Evolutionary conservation across 2,888 invertebrate genomes (phyloP).

Genomic region (Drosophila vallismaia): DNA sequence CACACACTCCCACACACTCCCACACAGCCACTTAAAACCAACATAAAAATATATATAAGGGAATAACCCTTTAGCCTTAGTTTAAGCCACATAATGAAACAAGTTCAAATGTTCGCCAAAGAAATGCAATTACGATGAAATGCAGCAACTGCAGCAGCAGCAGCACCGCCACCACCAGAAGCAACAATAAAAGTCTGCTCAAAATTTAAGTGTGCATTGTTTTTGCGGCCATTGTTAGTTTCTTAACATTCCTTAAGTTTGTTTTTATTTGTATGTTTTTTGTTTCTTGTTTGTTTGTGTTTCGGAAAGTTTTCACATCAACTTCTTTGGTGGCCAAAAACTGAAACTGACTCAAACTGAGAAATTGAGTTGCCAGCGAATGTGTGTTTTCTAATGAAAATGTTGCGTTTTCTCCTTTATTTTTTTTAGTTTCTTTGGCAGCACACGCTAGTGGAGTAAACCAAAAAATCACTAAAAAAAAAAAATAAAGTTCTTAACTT

Average conservation of each 20-base stretch:
- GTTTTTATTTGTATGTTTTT: constrained; percentile 18
- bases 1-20: constrained; percentile 28
- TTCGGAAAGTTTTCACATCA: constrained; percentile 70
- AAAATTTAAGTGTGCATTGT: constrained; percentile 64
- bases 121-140: constrained; percentile 76
- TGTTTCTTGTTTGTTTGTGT: constrained; percentile 41
- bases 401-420: constrained; percentile 43
- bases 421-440: constrained; percentile 17
- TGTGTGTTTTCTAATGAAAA: constrained; percentile 71
- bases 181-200: constrained; percentile 54
- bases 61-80: constrained; percentile 26
- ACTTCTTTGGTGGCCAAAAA: constrained; percentile 60
- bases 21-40: constrained; percentile 16
- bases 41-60: constrained; percentile 8
- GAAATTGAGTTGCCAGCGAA: constrained; percentile 60
- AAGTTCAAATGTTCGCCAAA: constrained; percentile 77
- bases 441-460: constrained; percentile 20
- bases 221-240: constrained; percentile 43
- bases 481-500: constrained; percentile 60
- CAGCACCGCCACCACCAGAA: constrained; percentile 29
- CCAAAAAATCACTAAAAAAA: constrained; percentile 57
- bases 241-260: constrained; percentile 35
- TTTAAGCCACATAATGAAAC: constrained; percentile 66
- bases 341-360: constrained; percentile 44
- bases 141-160: constrained; percentile 59